Conservation (phyloP, 2,888 invertebrate genomes). For the Pristionchus japonicus region DNA sequence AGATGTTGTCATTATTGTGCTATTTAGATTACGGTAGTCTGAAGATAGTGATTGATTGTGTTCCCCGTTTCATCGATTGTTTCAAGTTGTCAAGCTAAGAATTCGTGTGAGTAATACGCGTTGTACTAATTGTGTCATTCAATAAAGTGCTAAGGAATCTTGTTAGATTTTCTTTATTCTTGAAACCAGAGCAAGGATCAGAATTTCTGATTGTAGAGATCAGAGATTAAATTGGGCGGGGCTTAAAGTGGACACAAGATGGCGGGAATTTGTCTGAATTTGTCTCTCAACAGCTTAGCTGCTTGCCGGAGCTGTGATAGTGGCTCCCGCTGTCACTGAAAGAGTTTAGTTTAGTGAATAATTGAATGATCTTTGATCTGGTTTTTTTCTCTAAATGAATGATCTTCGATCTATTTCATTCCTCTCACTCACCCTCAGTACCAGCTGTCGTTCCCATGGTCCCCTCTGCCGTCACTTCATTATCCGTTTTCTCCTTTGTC, state of each 20-base stretch:
- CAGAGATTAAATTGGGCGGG: neutral
- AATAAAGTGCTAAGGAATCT: neutral
- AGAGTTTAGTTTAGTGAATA: neutral
- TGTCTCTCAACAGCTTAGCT: neutral
- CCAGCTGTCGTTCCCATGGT: neutral
- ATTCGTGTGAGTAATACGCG: neutral
- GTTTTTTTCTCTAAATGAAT: neutral
- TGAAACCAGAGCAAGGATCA: neutral
- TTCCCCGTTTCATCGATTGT: neutral
- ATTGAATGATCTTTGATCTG: neutral
- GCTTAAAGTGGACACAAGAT: neutral
- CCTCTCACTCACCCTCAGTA: neutral
- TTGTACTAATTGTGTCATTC: conserved; percentile 3
- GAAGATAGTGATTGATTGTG: neutral
- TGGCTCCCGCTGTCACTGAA: neutral
- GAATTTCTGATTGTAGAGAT: neutral
- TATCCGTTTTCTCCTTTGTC: neutral
- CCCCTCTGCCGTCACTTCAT: neutral
- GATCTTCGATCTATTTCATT: neutral
- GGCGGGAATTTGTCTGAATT: neutral
- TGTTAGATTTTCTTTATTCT: neutral
- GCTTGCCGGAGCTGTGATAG: neutral
- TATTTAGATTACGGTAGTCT: neutral
- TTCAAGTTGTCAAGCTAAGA: neutral
- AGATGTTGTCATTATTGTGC: neutral